These are phyloP conservation scores for Melangyna quadrimaculata DNA, from an alignment of 2,888 invertebrate genomes.

Conservation along the genomic window DNA sequence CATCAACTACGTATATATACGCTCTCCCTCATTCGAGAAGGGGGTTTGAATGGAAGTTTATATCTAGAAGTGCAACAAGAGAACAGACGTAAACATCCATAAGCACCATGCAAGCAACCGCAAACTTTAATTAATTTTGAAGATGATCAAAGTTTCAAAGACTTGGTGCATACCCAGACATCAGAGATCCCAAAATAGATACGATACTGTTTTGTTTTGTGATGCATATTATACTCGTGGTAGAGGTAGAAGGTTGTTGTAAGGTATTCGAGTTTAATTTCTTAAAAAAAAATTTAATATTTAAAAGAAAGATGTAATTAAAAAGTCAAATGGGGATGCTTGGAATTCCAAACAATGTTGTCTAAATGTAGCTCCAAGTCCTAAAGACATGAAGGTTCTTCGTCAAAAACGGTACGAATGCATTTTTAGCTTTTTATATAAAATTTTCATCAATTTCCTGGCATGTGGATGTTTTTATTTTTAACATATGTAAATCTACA, in stretches of 20 bases:
- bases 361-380: background rate
- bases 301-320: background rate
- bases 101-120: constrained; percentile 20
- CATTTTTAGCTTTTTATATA: background rate
- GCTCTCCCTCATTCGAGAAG: background rate
- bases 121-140: constrained; percentile 58
- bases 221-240: background rate
- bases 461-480: background rate
- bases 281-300: background rate
- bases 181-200: background rate
- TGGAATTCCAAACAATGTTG: background rate
- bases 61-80: constrained; percentile 1
- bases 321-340: constrained; percentile 1
- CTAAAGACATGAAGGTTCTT: background rate
- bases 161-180: background rate
- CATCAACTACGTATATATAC: too few relatives aligned
- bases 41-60: background rate
- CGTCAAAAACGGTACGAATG: background rate
- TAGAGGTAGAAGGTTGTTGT: background rate
- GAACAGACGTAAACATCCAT: constrained; percentile 2
- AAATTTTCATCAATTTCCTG: background rate
- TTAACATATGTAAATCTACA: too few relatives aligned
- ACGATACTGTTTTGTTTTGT: background rate
- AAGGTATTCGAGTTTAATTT: background rate
- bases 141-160: constrained; percentile 35